Base-by-base conservation (phyloP, 2,797 vertebrate species). In the Melanotaenia boesemani region DNA sequence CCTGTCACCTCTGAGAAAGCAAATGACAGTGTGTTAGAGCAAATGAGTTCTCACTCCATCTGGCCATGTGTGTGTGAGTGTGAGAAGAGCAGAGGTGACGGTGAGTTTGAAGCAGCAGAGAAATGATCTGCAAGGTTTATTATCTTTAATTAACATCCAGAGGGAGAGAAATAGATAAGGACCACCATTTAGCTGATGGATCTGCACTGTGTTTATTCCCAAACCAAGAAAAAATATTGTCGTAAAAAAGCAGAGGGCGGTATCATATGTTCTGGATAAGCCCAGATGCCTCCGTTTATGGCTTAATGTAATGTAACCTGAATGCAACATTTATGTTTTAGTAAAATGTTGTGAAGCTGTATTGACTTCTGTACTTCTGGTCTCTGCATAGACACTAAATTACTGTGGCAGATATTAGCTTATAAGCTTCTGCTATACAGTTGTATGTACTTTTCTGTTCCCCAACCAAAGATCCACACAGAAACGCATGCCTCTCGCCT, bases 131-230 rank as follows among this genome's bases (percentile, higher is more conserved):
- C 32, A 34, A 39, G 69, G 91, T 93, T 93, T 93, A 93, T 94
- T 94, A 86, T 94, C 89, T 93, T 93, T 86, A 93, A 94, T 94
- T 93, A 92, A 87, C 85, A 89, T 82, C 75, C 84, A 82, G 63
- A 76, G 81, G 72, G 85, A 80, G 75, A 83, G 66, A 77, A 85
- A 86, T 46, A 91, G 90, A 92, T 91, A 92, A 90, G 83, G 82
- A 83, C 77, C 82, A 85, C 73, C 88, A 77, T 74, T 77, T 64
- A 37, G 67, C 84, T 91, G 90, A 91, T 81, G 83, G 88, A 91
- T 91, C 71, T 83, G 58, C 54, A 74, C 70, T 74, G 41, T 79
- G 72, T 68, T 72, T 79, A 65, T 63, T 59, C 39, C 69, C 13
- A 72, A 74, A 77, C 62, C 15, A 50, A 77, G 72, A 77, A 76